Evolutionary conservation across 2,888 invertebrate genomes (phyloP).

Genomic region (Tetanocera ferruginea): DNA sequence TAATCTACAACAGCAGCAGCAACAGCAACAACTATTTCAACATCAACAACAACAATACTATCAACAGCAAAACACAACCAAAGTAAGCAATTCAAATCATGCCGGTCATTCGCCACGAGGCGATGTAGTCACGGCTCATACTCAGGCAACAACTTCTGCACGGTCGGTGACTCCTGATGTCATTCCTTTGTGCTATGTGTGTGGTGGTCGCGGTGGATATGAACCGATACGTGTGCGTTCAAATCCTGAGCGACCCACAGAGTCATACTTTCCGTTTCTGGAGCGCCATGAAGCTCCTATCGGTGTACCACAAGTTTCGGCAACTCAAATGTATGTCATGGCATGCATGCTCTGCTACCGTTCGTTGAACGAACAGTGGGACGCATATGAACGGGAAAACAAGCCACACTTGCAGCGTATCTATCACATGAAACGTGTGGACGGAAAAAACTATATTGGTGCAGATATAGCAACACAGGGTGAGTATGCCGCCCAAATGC

Average conservation of each 20-base stretch:
- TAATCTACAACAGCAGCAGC: conserved; percentile 46
- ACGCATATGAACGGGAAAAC: conserved; percentile 86
- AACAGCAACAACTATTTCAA: conserved; percentile 48
- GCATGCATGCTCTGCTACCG: conserved; percentile 90
- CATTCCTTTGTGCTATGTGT: conserved; percentile 76
- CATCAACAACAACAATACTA: conserved; percentile 45
- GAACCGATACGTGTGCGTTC: conserved; percentile 78
- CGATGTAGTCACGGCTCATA: not conserved
- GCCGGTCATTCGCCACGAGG: conserved; percentile 33
- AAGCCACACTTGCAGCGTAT: conserved; percentile 89
- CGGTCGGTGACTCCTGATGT: conserved; percentile 53
- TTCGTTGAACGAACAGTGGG: conserved; percentile 91
- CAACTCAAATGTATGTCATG: conserved; percentile 73
- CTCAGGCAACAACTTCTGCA: conserved; percentile 39
- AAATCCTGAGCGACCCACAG: conserved; percentile 77
- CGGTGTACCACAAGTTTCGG: conserved; percentile 72
- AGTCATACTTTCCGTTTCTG: conserved; percentile 92
- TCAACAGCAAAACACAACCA: conserved; percentile 50
- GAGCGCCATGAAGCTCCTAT: conserved; percentile 89
- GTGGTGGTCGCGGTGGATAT: conserved; percentile 79
- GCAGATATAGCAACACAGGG: conserved; percentile 92
- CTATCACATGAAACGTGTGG: conserved; percentile 93
- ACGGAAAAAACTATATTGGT: conserved; percentile 90
- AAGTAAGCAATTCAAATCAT: conserved; percentile 33
- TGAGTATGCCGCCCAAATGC: conserved; percentile 91